Conservation (phyloP, 1,140 invertebrate genomes). For the Drosophila varians region DNA sequence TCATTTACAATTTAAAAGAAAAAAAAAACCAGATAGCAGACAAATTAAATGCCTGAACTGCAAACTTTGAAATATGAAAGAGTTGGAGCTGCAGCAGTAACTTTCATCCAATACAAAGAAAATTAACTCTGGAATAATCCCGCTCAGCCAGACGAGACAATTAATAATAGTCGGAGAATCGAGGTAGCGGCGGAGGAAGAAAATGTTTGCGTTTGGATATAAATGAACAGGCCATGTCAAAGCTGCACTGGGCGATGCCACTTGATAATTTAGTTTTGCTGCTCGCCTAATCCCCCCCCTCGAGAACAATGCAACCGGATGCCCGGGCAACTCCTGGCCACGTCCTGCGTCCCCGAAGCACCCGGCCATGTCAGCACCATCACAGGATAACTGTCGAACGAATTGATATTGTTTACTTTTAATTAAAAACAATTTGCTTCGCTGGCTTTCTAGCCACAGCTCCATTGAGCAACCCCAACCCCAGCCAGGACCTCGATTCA, state of each 20-base stretch:
- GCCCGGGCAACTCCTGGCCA: slow-evolving; percentile 3
- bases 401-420: slow-evolving; percentile 81
- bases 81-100: slow-evolving; percentile 29
- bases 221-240: slow-evolving; percentile 63
- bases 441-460: slow-evolving; percentile 74
- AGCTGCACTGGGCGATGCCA: slow-evolving; percentile 32
- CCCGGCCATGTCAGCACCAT: slow-evolving; percentile 65
- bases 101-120: slow-evolving; percentile 13
- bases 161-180: slow-evolving; percentile 54
- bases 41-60: slow-evolving; percentile 68
- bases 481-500: slow-evolving; percentile 8
- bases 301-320: slow-evolving; percentile 27
- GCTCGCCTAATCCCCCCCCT: slow-evolving; percentile 55
- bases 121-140: slow-evolving; percentile 47
- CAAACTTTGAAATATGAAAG: slow-evolving; percentile 51
- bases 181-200: background rate
- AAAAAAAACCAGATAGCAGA: slow-evolving; percentile 57
- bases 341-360: slow-evolving; percentile 8
- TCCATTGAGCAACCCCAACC: slow-evolving; percentile 28
- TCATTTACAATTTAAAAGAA: slow-evolving; percentile 39
- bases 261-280: slow-evolving; percentile 32
- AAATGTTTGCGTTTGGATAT: slow-evolving; percentile 52
- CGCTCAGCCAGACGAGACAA: slow-evolving; percentile 59
- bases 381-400: slow-evolving; percentile 80
- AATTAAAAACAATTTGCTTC: slow-evolving; percentile 82